A percentile compares a stretch with the other conserved stretches of the same genome.
phyloP scores from a whole-genome alignment of 2,113 vertebrate species.

The Glareola pratincola region DNA sequence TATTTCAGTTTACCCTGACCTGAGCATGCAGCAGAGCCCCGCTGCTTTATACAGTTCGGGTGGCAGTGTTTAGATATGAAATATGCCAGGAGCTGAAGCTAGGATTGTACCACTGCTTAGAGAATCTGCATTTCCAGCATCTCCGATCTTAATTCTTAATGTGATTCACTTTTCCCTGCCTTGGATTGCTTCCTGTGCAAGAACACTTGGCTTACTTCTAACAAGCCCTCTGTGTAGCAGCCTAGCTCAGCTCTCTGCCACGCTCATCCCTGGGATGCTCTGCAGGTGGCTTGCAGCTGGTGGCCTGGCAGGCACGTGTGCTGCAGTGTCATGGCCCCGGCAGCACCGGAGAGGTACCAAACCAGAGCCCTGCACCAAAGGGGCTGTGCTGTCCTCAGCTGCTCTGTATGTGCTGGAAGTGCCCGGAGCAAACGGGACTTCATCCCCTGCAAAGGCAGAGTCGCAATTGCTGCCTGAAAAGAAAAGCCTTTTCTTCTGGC shows the following conservation, averaged over 20 bases:
- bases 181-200: neutral
- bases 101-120: neutral
- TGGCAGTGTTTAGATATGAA: neutral
- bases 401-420: neutral
- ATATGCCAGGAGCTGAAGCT: neutral
- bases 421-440: rapidly evolving
- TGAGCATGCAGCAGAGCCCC: neutral
- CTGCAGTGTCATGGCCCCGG: neutral
- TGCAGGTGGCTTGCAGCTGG: neutral
- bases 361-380: neutral
- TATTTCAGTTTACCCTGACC: neutral
- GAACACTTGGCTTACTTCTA: neutral
- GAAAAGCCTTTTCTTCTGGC: neutral
- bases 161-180: neutral
- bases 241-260: neutral
- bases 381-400: neutral
- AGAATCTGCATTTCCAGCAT: neutral
- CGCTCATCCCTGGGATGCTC: neutral
- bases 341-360: neutral
- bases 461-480: neutral
- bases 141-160: neutral
- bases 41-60: neutral
- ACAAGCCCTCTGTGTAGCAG: neutral
- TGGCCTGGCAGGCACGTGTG: neutral
- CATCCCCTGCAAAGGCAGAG: neutral